Evolutionary conservation across 35 echinoderm and acorn worm species (phyloP), one percentile per base, ranked within the genome.

Genomic region (Patiria miniata): DNA sequence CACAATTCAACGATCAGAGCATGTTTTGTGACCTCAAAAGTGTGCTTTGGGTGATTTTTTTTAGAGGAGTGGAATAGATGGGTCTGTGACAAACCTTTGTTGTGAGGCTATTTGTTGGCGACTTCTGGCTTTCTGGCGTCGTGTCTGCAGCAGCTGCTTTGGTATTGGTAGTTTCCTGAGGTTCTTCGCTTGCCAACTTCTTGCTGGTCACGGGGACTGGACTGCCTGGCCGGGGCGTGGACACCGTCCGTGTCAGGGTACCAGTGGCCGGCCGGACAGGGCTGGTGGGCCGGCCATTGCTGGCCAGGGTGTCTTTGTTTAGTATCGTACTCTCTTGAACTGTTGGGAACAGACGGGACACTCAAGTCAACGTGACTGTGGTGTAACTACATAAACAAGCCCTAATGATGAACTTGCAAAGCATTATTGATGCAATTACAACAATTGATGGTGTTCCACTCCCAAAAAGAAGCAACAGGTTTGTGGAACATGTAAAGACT

Each of bases 271-370:
- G 81, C 37, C 87, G 82, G 53, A 92, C 79, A 15, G 81, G 89
- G 36, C 90, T 86, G 40, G 86, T 81, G 9, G 90, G 34, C 61
- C 89, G 79, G 32, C 93, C 90, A 30, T 95, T 95, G 47, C 77
- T 92, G 19, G 89, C 39, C 47, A 34, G 55, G 21, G 54, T 2
- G 8, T 40, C 57, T 60, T 53, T 22, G 51, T 28, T 82, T 44
- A 52, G 30, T 21, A 53, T 32, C 28, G 42, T 42, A 42, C 22
- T 82, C 39, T 51, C 78, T 42, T 39, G 78, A 42, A 14, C 28
- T 82, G 40, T 82, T 23, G 21, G 26, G 80, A 47, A 52, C 21
- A 34, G 6, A 17, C 5, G 7, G 77, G 6, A 37, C 4, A 37
- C 36, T 32, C 17, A 37, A 6, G 33, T 7, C 29, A 28, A 30